A percentile compares a stretch with the other conserved stretches of the same genome.
These are phyloP conservation scores for Stegophylla sp. DNA, from an alignment of 2,888 invertebrate species.

Conservation along the genomic window DNA sequence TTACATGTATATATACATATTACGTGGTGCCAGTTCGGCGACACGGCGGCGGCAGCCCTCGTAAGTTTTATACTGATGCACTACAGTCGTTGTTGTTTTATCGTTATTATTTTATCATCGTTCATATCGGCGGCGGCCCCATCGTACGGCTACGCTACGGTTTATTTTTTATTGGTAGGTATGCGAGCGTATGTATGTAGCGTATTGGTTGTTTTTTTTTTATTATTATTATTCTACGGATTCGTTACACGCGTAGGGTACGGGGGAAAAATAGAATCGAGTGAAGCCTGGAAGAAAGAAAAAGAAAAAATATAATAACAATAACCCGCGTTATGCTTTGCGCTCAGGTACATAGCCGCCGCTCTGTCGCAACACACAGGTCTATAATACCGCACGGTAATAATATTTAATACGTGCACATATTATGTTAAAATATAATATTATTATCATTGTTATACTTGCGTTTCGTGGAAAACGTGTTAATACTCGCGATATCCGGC, in stretches of 20 bases:
- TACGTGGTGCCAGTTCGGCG: not conserved
- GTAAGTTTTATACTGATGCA: not conserved
- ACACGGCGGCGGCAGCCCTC: not conserved
- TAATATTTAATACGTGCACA: too few species aligned
- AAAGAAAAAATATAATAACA: too few species aligned
- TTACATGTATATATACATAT: too few species aligned
- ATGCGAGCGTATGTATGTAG: not conserved
- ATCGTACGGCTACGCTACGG: not conserved
- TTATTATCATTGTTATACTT: too few species aligned
- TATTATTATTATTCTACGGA: not conserved
- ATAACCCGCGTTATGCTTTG: too few species aligned
- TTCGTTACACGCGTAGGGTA: not conserved
- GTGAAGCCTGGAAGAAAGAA: too few species aligned
- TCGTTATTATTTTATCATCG: not conserved
- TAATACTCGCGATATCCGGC: too few species aligned
- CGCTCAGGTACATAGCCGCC: too few species aligned
- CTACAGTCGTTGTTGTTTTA: slow-evolving; percentile 8
- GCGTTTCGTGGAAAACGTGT: too few species aligned
- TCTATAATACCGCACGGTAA: too few species aligned
- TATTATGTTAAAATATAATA: too few species aligned
- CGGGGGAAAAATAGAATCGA: not conserved
- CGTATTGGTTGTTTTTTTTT: not conserved
- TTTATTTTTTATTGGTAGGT: not conserved
- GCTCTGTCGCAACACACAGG: too few species aligned
- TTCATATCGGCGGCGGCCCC: not conserved